A percentile compares a stretch with the other conserved stretches of the same genome.
Conservation (phyloP, 2,888 invertebrate species). For the Odontocerum albicorne region DNA sequence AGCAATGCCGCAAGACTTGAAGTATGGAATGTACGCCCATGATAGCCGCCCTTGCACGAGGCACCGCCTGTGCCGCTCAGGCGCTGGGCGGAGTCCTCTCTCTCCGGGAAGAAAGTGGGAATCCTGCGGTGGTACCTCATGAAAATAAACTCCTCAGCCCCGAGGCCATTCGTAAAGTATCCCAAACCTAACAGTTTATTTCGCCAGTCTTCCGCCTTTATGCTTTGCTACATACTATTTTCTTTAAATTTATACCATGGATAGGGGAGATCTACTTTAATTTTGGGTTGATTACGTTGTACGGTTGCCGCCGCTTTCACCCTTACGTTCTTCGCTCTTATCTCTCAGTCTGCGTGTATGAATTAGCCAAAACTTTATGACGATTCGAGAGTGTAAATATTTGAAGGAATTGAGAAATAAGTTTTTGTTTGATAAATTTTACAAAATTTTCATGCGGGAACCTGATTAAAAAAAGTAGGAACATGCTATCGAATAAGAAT, state of each 20-base stretch:
- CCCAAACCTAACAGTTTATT: conserved; percentile 17
- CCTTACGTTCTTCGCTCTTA: not conserved
- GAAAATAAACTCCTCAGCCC: conserved; percentile 18
- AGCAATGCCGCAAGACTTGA: too few species aligned
- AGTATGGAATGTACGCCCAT: too few species aligned
- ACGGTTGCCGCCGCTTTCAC: not conserved
- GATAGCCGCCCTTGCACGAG: too few species aligned
- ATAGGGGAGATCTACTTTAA: conserved; percentile 16
- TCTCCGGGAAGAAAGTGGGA: too few species aligned
- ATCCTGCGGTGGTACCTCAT: conserved; percentile 2
- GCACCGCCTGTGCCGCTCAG: too few species aligned
- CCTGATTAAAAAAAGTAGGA: too few species aligned
- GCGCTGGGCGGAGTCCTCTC: too few species aligned
- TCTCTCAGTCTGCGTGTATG: conserved; percentile 4
- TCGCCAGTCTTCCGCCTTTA: conserved; percentile 7
- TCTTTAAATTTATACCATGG: conserved; percentile 22
- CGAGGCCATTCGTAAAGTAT: conserved; percentile 19
- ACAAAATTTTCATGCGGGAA: too few species aligned
- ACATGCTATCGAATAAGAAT: not conserved
- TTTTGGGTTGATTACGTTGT: conserved; percentile 27
- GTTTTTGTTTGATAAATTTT: too few species aligned
- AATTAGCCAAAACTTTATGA: conserved; percentile 11
- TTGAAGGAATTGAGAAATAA: conserved; percentile 2
- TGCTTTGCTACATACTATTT: conserved; percentile 13
- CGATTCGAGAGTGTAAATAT: conserved; percentile 10